A percentile compares a stretch with the other conserved stretches of the same genome.
These are phyloP conservation scores for Epinephelus coioides DNA, from an alignment of 2,797 vertebrate species.

Conservation along the genomic window DNA sequence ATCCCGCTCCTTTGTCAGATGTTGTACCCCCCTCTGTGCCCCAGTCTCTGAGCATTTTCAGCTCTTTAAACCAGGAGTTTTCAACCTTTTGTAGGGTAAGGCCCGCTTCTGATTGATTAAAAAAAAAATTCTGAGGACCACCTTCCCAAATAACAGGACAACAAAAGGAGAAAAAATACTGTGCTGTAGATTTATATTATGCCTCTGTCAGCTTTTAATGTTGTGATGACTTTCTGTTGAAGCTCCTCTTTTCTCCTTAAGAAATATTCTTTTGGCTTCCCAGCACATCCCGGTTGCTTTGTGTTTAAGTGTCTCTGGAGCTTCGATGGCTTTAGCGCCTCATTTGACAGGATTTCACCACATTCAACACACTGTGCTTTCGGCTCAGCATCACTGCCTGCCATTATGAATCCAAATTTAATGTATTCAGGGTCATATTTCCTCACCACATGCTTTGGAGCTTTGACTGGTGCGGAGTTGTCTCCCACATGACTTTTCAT, in stretches of 20 bases:
- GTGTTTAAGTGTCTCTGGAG: neutral
- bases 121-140: too few species aligned
- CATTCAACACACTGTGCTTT: neutral
- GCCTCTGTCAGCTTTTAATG: too few species aligned
- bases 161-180: too few species aligned
- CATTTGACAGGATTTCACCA: slow-evolving; percentile 5
- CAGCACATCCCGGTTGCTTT: too few species aligned
- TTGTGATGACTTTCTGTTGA: too few species aligned
- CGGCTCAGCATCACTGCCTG: neutral
- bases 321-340: neutral
- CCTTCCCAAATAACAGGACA: too few species aligned
- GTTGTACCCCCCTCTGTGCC: neutral
- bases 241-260: too few species aligned
- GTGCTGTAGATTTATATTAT: too few species aligned
- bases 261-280: too few species aligned
- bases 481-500: neutral
- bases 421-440: slow-evolving; percentile 3
- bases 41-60: neutral
- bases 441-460: neutral
- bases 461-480: neutral
- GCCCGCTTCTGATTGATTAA: too few species aligned
- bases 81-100: too few species aligned
- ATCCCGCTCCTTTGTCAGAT: neutral
- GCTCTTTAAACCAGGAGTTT: neutral
- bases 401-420: neutral